Evolutionary conservation across 2,888 invertebrate species (phyloP).

Genomic region (Lasius fuliginosus): DNA sequence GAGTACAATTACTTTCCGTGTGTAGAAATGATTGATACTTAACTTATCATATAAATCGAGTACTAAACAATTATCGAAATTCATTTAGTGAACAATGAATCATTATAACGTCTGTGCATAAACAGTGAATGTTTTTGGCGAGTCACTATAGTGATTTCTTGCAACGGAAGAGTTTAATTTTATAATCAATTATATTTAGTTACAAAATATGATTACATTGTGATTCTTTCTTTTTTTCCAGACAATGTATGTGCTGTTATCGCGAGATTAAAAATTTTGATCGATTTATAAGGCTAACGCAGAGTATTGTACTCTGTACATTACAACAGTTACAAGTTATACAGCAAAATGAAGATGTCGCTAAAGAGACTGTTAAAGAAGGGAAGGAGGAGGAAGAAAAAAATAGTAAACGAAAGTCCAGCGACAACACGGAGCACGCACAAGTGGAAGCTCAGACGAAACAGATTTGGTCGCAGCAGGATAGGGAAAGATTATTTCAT

Average conservation of each 20-base stretch:
- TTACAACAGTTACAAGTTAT: constrained; percentile 94
- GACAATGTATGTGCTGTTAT: constrained; percentile 98
- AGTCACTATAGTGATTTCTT: not conserved
- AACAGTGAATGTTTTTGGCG: not conserved
- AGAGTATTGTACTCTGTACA: constrained; percentile 94
- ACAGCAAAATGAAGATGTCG: constrained; percentile 84
- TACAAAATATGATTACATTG: not conserved
- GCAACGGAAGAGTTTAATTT: not conserved
- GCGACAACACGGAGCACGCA: constrained; percentile 69
- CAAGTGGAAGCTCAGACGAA: constrained; percentile 68
- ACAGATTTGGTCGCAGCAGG: constrained; percentile 91
- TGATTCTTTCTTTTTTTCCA: constrained; percentile 81
- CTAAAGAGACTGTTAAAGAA: constrained; percentile 81
- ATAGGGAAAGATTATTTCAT: constrained; percentile 95
- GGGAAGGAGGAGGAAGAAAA: constrained; percentile 83
- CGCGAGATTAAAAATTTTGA: constrained; percentile 97
- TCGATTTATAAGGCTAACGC: constrained; percentile 95
- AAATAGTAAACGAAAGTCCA: constrained; percentile 76
- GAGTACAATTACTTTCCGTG: not conserved
- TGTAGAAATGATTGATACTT: not conserved
- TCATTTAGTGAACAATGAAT: not conserved
- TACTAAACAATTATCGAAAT: not conserved
- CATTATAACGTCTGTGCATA: not conserved
- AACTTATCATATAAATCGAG: not conserved
- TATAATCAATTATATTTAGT: not conserved